Conservation (phyloP, 2,797 vertebrate species). For the Cottoperca gobio region DNA sequence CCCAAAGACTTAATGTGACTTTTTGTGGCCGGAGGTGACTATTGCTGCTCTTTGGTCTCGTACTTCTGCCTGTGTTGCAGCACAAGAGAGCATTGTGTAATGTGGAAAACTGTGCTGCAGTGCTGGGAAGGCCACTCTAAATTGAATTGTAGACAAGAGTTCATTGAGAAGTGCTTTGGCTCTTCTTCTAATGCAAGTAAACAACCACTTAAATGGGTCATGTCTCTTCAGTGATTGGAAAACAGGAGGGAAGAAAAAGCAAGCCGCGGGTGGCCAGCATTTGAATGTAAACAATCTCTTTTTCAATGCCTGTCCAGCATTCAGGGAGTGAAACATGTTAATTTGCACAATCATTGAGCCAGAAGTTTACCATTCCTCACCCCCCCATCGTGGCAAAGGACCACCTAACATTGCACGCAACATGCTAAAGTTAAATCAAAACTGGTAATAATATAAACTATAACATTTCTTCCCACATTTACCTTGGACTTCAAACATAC, state of each 20-base stretch:
- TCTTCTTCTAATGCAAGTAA: slow-evolving; percentile 88
- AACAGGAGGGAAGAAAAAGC: slow-evolving; percentile 81
- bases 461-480: slow-evolving; percentile 31
- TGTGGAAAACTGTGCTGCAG: slow-evolving; percentile 70
- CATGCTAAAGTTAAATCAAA: slow-evolving; percentile 45
- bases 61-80: slow-evolving; percentile 41
- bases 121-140: slow-evolving; percentile 83
- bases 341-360: slow-evolving; percentile 78
- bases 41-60: slow-evolving; percentile 36
- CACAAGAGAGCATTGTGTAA: slow-evolving; percentile 64
- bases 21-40: slow-evolving; percentile 39
- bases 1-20: slow-evolving; percentile 9
- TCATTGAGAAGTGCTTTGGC: slow-evolving; percentile 88
- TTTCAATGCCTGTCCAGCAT: slow-evolving; percentile 86
- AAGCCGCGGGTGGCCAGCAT: slow-evolving; percentile 81
- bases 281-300: slow-evolving; percentile 84
- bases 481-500: slow-evolving; percentile 28
- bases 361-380: slow-evolving; percentile 54
- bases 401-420: slow-evolving; percentile 39
- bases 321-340: slow-evolving; percentile 84
- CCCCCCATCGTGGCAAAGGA: slow-evolving; percentile 31
- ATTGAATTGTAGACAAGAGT: slow-evolving; percentile 92
- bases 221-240: slow-evolving; percentile 83
- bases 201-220: slow-evolving; percentile 90
- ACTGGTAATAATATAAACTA: no score